Evolutionary conservation across 2,888 invertebrate species (phyloP), one percentile per base, ranked within the genome.

Genomic region (Drosophila conformis): DNA sequence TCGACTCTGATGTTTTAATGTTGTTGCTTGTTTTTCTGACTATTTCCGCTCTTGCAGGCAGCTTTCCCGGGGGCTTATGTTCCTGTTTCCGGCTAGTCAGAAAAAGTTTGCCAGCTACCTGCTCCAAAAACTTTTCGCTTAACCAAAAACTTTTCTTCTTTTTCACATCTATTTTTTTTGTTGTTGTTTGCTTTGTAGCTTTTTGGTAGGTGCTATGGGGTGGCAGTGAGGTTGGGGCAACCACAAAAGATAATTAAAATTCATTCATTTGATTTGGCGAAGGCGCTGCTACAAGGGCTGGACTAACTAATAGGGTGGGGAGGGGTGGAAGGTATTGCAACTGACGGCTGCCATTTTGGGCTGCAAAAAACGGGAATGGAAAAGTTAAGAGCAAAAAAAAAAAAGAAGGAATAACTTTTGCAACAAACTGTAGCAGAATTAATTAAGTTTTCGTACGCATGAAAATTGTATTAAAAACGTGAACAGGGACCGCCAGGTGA

Each of bases 361-460:
- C 48, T 33, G 56, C 48, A 42, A 36, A 42, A 56, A 18, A 33
- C 27, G n/a, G 25, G 36, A 11, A 48, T 18, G 13, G n/a, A 27
- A 42, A 58, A 64, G 46, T 46, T 46, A 8, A 21, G 46, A 15
- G 15, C 21, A 7, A n/a, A 42, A 10, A 52, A 46, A 8, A 35
- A 46, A 6, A 29, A 29, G 35, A 33, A 38, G 27, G 27, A 58
- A 73, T 57, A 78, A 67, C 70, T 85, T 85, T 76, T 73, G 73
- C 76, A 87, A 81, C 89, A 89, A 80, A 84, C 80, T 84, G 87
- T 81, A 60, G 76, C 83, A 75, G 84, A 91, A 87, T 91, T 90
- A 90, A 90, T 90, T 90, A 91, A 90, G 82, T 89, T 91, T 86
- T 78, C 69, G 76, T 82, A 82, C 76, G 87, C 82, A 80, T 81